Base-by-base conservation (phyloP, 2,797 vertebrate species). In the Typhlichthys eigenmanni region DNA sequence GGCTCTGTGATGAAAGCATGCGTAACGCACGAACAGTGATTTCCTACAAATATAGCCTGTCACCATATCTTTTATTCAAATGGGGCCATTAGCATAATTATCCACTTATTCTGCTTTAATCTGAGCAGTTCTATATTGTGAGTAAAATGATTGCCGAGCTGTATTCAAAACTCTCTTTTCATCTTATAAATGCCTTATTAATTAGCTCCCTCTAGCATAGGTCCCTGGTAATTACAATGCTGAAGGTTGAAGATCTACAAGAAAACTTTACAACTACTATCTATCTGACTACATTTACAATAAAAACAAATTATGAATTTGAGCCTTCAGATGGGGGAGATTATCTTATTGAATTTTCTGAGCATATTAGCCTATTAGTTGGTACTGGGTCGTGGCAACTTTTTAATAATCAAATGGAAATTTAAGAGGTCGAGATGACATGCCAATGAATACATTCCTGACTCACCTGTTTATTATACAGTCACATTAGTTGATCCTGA, bases 391-490 rank as follows among this genome's bases (percentile, higher is more conserved):
- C 65, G 68, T 77, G 57, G 66, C 75, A 68, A 71, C 76, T 75
- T 8, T n/a, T 55, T 54, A 79, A 71, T 72, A 69, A 72, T 65
- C 45, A 62, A 75, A 68, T 79, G 62, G 72, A 73, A 59, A 71
- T 72, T 69, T 80, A 76, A 72, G 66, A 68, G 72, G 75, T 77
- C 75, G 60, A 79, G 75, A 85, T 81, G 85, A 81, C 80, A 86
- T 87, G 84, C 85, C 90, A 88, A 91, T 90, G 76, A 89, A 71
- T 60, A 76, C 70, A 75, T 65, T 62, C 77, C 85, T 92, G 92
- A 93, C 89, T 93, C 92, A 93, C 90, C 83, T 90, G 88, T 91
- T 92, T 92, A 91, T 92, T 90, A 92, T 90, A 86, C 90, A 87
- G 86, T 89, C 76, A 85, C 83, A 89, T 92, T 91, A 89, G 88